Evolutionary conservation across 2,113 vertebrate species (phyloP).

Genomic region (Petrocephalus zakoni): DNA sequence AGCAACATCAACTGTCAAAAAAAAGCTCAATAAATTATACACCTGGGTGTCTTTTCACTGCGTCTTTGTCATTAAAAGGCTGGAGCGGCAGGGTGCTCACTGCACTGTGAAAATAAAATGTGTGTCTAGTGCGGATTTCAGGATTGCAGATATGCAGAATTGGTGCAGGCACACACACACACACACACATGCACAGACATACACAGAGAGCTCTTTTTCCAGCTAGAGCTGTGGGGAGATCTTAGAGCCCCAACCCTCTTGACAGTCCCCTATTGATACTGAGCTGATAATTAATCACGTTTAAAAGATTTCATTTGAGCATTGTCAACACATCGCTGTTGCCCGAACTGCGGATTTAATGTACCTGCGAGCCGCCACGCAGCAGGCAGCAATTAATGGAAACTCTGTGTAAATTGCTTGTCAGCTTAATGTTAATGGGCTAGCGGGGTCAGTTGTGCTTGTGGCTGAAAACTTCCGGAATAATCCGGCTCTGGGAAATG

Average conservation of each 20-base stretch:
- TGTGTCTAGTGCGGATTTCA: not conserved
- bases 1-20: not conserved
- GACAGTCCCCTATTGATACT: constrained; percentile 5
- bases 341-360: constrained; percentile 31
- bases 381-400: constrained; percentile 44
- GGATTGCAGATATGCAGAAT: not conserved
- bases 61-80: not conserved
- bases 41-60: not conserved
- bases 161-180: not conserved
- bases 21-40: not conserved
- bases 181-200: not conserved
- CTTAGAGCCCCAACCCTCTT: not conserved
- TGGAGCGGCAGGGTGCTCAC: not conserved
- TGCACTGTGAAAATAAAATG: not conserved
- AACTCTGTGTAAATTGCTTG: constrained; percentile 37
- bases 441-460: constrained; percentile 33
- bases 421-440: constrained; percentile 43
- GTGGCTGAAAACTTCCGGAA: constrained; percentile 32
- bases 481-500: constrained; percentile 15
- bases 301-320: constrained; percentile 6
- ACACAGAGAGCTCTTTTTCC: not conserved
- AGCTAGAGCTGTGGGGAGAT: not conserved
- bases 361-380: constrained; percentile 31
- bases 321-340: constrained; percentile 28
- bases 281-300: not conserved